These are phyloP conservation scores for Zhuqinia jingwanae DNA, from an alignment of 2,888 invertebrate species.

Conservation along the genomic window DNA sequence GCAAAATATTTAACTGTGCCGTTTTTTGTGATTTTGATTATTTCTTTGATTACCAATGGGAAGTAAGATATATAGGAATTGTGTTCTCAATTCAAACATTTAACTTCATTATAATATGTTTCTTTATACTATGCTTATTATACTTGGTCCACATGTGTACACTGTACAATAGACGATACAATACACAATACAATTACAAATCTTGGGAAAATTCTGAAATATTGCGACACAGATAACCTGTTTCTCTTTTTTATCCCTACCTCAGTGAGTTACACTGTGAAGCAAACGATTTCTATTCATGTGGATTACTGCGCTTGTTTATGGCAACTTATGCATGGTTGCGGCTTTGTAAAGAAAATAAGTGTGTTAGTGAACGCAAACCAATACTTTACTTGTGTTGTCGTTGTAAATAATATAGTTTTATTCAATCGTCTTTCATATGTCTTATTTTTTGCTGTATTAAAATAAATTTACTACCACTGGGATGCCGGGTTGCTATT, in stretches of 20 bases:
- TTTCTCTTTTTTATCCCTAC: conserved; percentile 41
- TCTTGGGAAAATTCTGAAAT: conserved; percentile 41
- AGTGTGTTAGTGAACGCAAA: conserved; percentile 24
- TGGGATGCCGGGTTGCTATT: conserved; percentile 33
- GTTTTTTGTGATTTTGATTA: no score
- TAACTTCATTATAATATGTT: conserved; percentile 1
- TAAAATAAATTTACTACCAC: background rate
- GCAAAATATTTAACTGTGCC: no score
- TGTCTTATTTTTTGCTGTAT: background rate
- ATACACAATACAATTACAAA: background rate
- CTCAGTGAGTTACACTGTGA: background rate
- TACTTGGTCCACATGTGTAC: background rate
- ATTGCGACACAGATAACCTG: conserved; percentile 56
- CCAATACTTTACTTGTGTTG: conserved; percentile 19
- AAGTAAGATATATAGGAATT: background rate
- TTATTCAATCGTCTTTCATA: background rate
- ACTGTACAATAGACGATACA: background rate
- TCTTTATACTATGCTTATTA: background rate
- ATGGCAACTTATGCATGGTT: conserved; percentile 29
- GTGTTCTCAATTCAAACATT: background rate
- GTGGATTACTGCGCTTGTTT: conserved; percentile 27
- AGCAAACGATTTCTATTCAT: background rate
- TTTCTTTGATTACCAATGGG: background rate
- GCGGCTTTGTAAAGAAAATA: background rate
- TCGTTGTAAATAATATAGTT: background rate